Base-by-base conservation (phyloP, 2,113 vertebrate genomes). In the Oryzias melastigma region DNA sequence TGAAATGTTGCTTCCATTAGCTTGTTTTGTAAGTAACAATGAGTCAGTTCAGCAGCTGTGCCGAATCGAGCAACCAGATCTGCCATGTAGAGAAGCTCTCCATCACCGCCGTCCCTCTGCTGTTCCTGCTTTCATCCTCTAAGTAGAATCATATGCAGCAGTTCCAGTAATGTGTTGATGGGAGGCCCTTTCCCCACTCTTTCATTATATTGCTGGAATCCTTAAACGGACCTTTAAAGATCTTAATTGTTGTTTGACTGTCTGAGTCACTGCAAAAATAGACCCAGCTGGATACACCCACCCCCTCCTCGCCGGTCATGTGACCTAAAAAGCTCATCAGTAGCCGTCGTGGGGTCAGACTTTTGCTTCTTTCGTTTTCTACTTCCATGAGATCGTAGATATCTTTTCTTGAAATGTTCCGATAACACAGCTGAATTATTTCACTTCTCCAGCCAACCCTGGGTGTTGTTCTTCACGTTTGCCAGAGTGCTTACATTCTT, bases 21-120 rank as follows among this genome's bases (percentile, higher is more conserved):
- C 35, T 35, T 35, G 35, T 35, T 35, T 35, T 35, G 35, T 86
- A 19, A 69, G 71, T 74, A 67, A 71, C 57, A 58, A 6, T 82
- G 78, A 86, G 64, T 87, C 85, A 87, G 43, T 50, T n/a, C 55
- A 16, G 18, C 71, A 56, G 61, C 76, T 77, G 72, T 49, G 45
- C 51, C 71, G 73, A 73, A 71, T 89, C 72, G 65, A 20, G 73
- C 75, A 77, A 85, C 71, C 63, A 63, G 17, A 50, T 58, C 71
- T 58, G n/a, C 47, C 19, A 49, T 7, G 7, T 47, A 55, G 62
- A 58, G 57, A 64, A 55, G 54, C 50, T n/a, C 50, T 69, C 22
- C 3, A n/a, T 58, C 52, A 50, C 47, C 45, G 10, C 43, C 62
- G 14, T 8, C 20, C 20, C 2, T 47, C 46, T 46, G 17, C 45